A percentile compares a stretch with the other conserved stretches of the same genome.
These are phyloP conservation scores for Noctua comes DNA, from an alignment of 2,888 invertebrate species.

Conservation along the genomic window DNA sequence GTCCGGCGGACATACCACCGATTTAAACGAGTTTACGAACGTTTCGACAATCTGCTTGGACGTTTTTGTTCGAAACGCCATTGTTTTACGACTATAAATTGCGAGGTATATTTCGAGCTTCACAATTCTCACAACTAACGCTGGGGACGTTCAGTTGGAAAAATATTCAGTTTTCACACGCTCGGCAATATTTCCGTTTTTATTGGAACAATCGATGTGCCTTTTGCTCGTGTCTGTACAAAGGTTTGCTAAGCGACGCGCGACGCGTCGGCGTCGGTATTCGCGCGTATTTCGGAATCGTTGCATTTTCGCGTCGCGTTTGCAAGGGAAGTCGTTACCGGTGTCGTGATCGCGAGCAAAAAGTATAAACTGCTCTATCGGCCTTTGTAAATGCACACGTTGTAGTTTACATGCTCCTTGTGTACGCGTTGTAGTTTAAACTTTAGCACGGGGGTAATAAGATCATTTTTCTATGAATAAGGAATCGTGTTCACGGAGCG, in stretches of 20 bases:
- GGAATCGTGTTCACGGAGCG: constrained; percentile 30
- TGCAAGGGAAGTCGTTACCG: constrained; percentile 84
- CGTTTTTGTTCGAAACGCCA: constrained; percentile 58
- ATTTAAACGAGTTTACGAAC: constrained; percentile 78
- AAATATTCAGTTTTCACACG: constrained; percentile 82
- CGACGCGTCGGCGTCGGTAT: constrained; percentile 70
- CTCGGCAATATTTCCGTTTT: constrained; percentile 82
- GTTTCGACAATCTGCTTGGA: constrained; percentile 70
- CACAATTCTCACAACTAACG: constrained; percentile 66
- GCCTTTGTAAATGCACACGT: constrained; percentile 76
- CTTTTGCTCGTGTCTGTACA: constrained; percentile 78
- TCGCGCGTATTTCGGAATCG: constrained; percentile 78
- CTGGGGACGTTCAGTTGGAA: constrained; percentile 70
- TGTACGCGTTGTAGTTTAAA: constrained; percentile 47
- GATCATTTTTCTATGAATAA: constrained; percentile 52
- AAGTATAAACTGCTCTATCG: constrained; percentile 74
- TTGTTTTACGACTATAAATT: constrained; percentile 67
- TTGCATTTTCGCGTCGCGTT: constrained; percentile 79
- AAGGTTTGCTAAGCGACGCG: constrained; percentile 72
- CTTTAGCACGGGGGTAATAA: constrained; percentile 51
- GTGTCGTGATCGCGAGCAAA: constrained; percentile 78
- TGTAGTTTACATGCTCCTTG: constrained; percentile 58
- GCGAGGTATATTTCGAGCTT: constrained; percentile 69
- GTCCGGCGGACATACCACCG: constrained; percentile 66
- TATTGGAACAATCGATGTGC: constrained; percentile 82